Base-by-base conservation (phyloP, 2,113 vertebrate genomes). In the Oostethus manadensis region DNA sequence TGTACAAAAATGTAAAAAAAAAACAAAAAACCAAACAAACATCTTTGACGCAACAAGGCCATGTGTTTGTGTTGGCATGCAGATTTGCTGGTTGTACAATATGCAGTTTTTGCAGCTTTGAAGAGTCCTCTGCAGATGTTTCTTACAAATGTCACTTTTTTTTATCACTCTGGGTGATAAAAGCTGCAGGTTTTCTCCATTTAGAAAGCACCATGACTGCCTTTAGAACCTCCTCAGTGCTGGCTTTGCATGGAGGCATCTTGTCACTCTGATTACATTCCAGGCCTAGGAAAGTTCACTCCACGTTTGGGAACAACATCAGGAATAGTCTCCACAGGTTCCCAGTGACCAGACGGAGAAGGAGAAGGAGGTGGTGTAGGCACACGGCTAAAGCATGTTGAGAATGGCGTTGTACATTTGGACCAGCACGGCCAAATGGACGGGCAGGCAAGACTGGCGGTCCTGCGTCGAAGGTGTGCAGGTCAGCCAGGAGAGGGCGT, bases 391-490 rank as follows among this genome's bases (percentile, higher is more conserved):
- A 55, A 98, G 93, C 89, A 93, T 93, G 78, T 96, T 97, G 90
- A 96, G 93, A 88, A 98, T 93, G 91, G 95, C 94, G 2, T 99
- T 99, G 92, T 99, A 98, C 93, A 99, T 88, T 87, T 99, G 97
- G 66, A 92, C 95, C 82, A 99, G 94, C 82, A 99, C 92, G 72
- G 96, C 96, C 40, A 99, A 90, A 89, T 99, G 97, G 84, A 98
- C 91, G 15, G 97, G 97, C 87, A 99, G 92, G 92, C 97, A 99
- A 88, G 96, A 99, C 69, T 94, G 94, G 46, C 97, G 95, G 82
- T 99, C 97, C 82, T 99, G 97, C 60, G 94, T 94, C 72, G 97
- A 93, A 47, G 97, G 97, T 60, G 93, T 95, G 74, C 96, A 98
- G 0, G 96, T 98, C 90, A 98, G 92, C 96, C 96, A 98, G 85